These are phyloP conservation scores for Channallabes apus DNA, from an alignment of 2,797 vertebrate species.

Conservation along the genomic window DNA sequence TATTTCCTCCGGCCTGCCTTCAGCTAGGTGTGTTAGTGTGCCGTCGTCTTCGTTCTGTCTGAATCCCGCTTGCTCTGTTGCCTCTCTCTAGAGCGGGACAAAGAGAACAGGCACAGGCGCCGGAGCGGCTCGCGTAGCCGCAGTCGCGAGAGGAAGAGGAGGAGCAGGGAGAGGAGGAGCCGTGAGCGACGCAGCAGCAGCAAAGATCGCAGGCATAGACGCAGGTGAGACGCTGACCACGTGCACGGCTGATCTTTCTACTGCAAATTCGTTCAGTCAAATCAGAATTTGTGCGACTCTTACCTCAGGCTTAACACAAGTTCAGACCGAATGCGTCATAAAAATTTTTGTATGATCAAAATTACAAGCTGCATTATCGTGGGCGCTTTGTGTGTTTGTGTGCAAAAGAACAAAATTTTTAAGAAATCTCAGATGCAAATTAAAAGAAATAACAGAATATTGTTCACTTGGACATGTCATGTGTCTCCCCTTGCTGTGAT, in stretches of 20 bases:
- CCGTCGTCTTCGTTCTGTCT: slow-evolving; percentile 10
- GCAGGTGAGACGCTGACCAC: slow-evolving; percentile 65
- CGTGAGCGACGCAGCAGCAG: slow-evolving; percentile 86
- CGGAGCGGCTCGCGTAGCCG: slow-evolving; percentile 87
- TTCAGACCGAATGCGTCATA: too few relatives aligned
- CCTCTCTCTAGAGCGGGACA: slow-evolving; percentile 80
- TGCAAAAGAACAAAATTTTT: too few relatives aligned
- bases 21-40: slow-evolving; percentile 48
- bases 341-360: too few relatives aligned
- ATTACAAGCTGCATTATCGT: too few relatives aligned
- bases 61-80: slow-evolving; percentile 12
- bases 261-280: too few relatives aligned
- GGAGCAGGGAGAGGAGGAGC: slow-evolving; percentile 87
- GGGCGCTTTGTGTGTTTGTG: too few relatives aligned
- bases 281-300: too few relatives aligned
- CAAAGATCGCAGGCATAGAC: slow-evolving; percentile 85
- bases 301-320: too few relatives aligned
- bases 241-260: not conserved
- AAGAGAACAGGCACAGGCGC: slow-evolving; percentile 90
- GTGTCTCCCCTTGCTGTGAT: too few relatives aligned
- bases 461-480: too few relatives aligned
- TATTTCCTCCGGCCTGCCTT: slow-evolving; percentile 41
- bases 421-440: too few relatives aligned
- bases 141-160: slow-evolving; percentile 88
- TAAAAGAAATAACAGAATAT: too few relatives aligned